Evolutionary conservation across 2,888 invertebrate genomes (phyloP), one percentile per base, ranked within the genome.

Genomic region (Sarcophaga carnaria): DNA sequence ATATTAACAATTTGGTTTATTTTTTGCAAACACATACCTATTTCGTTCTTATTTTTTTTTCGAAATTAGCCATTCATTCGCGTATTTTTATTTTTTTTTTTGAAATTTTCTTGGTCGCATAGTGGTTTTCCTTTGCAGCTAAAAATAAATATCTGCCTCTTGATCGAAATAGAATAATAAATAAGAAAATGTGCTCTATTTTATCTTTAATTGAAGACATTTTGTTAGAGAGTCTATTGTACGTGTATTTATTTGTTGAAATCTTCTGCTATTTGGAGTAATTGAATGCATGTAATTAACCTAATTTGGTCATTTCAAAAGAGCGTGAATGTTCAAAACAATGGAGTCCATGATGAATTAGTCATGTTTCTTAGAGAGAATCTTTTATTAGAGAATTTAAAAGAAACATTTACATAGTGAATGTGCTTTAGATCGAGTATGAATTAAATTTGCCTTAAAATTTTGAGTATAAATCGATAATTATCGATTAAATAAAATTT

Each of bases 91-190:
- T 75, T 37, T 37, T 8, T 27, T 71, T 49, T 83, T 75, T 62
- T 80, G 60, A 22, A 25, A 76, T 80, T 80, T 83, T 86, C 80
- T 86, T 70, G 80, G 75, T 79, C 80, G 83, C 76, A 83, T 80
- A 81, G 86, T 86, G 86, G 86, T 86, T 86, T 83, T 80, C 80
- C 74, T 82, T 82, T 82, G 66, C 11, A 75, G 79, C 80, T 86
- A 83, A 76, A 86, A 83, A 86, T 86, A 83, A 76, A 71, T 66
- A 45, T 78, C 54, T 79, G 45, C 54, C 37, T 63, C 60, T 63
- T 74, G 63, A 69, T 72, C 45, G 20, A 74, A 74, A 54, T 54
- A 54, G 54, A 14, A 12, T 54, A 17, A 54, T 14, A 54, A 80
- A 74, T 70, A 17, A 4, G 27, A 62, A 62, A 66, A 80, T 84